Percentiles rank a stretch among this genome's conserved stretches.
Conservation (phyloP, 2,888 invertebrate species). For the Junonia oenone region DNA sequence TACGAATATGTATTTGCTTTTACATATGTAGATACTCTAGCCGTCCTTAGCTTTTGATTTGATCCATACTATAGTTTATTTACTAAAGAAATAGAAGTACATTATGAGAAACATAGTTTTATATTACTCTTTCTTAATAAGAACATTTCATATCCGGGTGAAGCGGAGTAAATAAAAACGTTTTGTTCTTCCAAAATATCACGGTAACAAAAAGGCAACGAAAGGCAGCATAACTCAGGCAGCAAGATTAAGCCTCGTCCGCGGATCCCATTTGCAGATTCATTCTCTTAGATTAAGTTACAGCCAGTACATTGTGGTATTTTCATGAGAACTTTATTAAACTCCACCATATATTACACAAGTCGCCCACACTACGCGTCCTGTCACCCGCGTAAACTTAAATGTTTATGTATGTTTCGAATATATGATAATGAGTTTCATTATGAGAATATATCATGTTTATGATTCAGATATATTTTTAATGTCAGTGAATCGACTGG, state of each 20-base stretch:
- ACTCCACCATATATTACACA: conserved; percentile 48
- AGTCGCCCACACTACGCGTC: conserved; percentile 40
- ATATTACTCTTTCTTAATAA: neutral
- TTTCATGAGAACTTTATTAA: conserved; percentile 69
- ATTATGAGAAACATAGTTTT: neutral
- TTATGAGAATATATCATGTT: neutral
- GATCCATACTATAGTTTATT: too few relatives aligned
- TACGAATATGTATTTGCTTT: too few relatives aligned
- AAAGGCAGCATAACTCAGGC: conserved; percentile 28
- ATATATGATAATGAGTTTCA: neutral
- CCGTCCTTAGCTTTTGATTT: too few relatives aligned
- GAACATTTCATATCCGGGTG: neutral
- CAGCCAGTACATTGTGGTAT: conserved; percentile 57
- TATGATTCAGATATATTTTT: neutral
- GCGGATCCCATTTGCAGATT: conserved; percentile 62
- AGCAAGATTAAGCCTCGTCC: conserved; percentile 50
- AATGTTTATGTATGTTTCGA: conserved; percentile 9
- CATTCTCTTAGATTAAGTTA: conserved; percentile 65
- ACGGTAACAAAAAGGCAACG: conserved; percentile 28
- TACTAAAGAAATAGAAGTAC: neutral
- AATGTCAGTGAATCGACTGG: neutral
- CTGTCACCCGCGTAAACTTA: conserved; percentile 13
- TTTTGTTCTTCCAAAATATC: conserved; percentile 19
- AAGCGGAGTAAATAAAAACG: conserved; percentile 11
- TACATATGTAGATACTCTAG: neutral